Evolutionary conservation across 2,888 invertebrate species (phyloP), one percentile per base, ranked within the genome.

Genomic region (Bugulina stolonifera): DNA sequence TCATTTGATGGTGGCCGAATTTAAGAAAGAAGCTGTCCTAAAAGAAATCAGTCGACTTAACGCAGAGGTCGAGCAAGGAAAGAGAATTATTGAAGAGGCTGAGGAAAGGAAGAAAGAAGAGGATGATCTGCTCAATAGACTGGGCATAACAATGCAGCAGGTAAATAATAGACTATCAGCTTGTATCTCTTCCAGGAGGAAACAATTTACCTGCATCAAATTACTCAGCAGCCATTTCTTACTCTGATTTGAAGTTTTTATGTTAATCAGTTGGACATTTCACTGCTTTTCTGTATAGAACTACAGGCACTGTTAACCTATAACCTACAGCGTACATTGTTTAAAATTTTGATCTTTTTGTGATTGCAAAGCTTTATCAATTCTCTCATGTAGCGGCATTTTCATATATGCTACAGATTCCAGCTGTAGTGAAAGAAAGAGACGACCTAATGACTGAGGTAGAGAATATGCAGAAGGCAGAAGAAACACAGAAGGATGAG

Each of bases 1-100:
- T 0, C 80, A 81, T 73, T 75, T 82, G 72, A 81, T 82, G 81
- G 73, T 81, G 73, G 75, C 80, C 1, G 83, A 83, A 73, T 82
- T 82, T 73, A 82, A 82, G 73, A 73, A 79, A 54, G 80, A 81
- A 69, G 81, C 79, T n/a, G 78, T 79, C 14, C 73, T 75, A 58
- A 80, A 80, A 72, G 81, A 82, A 55, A 75, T 82, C n/a, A 79
- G 80, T 23, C 73, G 79, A 27, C 71, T 81, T 35, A 76, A 76
- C 10, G 77, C 78, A 27, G 81, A 81, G 69, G 64, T 81, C 34
- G 74, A 64, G 64, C 64, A 64, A 27, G 64, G 64, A 18, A 64
- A 64, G 32, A 64, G 64, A 32, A 32, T 64, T 27, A 64, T 64
- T 32, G 64, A 64, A 27, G 64, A 64, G 18, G 64, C 64, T n/a